A percentile compares a stretch with the other conserved stretches of the same genome.
phyloP scores from a whole-genome alignment of 1,140 invertebrate genomes.

The Teleogryllus occipitalis region DNA sequence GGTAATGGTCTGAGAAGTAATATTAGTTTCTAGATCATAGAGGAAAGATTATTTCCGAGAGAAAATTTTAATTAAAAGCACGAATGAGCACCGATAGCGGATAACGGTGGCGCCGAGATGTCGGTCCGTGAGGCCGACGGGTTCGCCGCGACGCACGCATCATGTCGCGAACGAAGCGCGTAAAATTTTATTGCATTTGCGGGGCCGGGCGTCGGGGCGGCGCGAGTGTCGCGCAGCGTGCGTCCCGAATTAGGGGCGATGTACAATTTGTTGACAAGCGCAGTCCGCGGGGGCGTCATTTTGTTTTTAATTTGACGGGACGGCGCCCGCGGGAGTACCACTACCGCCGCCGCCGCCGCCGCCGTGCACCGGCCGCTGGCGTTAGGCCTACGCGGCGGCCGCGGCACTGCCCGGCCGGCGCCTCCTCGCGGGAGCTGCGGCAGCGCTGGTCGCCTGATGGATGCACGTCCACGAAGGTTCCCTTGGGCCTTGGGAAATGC shows the following conservation, averaged over 20 bases:
- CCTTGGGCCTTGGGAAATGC: too few species aligned
- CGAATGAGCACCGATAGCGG: background rate
- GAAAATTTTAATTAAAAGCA: slow-evolving; percentile 2
- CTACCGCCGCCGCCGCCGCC: too few species aligned
- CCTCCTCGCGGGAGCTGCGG: too few species aligned
- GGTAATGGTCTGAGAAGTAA: background rate
- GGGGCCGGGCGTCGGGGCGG: background rate
- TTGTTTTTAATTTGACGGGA: slow-evolving; percentile 1
- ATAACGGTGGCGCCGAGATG: background rate
- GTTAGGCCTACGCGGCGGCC: too few species aligned
- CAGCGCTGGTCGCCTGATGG: too few species aligned
- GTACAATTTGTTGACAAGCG: background rate
- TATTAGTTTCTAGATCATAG: background rate
- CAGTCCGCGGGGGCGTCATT: background rate
- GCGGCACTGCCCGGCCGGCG: too few species aligned
- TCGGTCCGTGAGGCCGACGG: background rate
- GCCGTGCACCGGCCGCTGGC: too few species aligned
- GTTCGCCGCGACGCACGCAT: background rate
- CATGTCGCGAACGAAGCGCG: background rate
- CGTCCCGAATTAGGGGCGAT: slow-evolving; percentile 2
- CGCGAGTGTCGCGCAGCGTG: background rate
- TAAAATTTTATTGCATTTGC: background rate
- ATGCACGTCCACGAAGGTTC: too few species aligned
- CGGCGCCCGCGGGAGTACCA: background rate
- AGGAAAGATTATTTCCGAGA: background rate